phyloP scores from a whole-genome alignment of 2,888 invertebrate genomes.

The Tortrix viridana region DNA sequence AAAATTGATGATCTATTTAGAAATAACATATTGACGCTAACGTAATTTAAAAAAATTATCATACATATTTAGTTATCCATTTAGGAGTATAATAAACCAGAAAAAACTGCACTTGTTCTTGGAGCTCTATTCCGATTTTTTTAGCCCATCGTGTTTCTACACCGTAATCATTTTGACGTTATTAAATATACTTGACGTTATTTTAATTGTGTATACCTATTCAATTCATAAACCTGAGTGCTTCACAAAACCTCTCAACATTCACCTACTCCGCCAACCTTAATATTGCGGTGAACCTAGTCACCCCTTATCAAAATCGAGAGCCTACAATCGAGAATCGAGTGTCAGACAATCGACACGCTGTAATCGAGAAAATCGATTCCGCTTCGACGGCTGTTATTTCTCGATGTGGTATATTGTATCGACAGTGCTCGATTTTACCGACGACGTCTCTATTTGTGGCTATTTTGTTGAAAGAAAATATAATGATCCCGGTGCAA shows the following conservation, averaged over 20 bases:
- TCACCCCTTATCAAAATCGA: slow-evolving; percentile 36
- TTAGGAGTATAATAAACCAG: too few relatives aligned
- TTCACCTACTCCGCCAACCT: slow-evolving; percentile 14
- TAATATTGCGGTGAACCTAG: slow-evolving; percentile 15
- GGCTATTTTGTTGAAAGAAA: not conserved
- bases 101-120: too few relatives aligned
- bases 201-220: too few relatives aligned
- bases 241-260: not conserved
- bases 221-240: slow-evolving; percentile 2
- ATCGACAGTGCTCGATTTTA: slow-evolving; percentile 22
- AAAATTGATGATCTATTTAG: too few relatives aligned
- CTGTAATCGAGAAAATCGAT: slow-evolving; percentile 36
- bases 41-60: too few relatives aligned
- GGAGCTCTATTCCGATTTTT: too few relatives aligned
- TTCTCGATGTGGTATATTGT: slow-evolving; percentile 25
- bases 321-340: slow-evolving; percentile 28
- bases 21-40: too few relatives aligned
- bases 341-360: slow-evolving; percentile 36
- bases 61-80: too few relatives aligned
- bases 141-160: too few relatives aligned
- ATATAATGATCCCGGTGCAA: too few relatives aligned
- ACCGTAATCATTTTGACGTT: too few relatives aligned
- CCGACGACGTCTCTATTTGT: not conserved
- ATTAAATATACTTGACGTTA: too few relatives aligned
- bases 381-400: slow-evolving; percentile 22